Percentiles rank a stretch among this genome's conserved stretches.
Evolutionary conservation across 2,797 vertebrate species (phyloP).

Genomic region (Xiphophorus birchmanni): DNA sequence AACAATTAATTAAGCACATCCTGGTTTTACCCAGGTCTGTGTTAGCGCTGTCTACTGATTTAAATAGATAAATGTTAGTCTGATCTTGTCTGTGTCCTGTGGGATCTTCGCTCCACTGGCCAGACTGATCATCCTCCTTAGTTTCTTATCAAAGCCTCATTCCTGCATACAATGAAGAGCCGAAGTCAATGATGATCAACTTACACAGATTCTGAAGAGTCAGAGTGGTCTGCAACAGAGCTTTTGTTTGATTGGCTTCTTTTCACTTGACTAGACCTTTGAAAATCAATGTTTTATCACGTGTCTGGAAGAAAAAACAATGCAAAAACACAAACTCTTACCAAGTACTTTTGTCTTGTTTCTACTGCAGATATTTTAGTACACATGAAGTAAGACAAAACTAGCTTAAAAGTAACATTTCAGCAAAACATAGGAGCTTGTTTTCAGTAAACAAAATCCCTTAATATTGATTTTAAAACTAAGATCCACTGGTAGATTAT

Average conservation of each 20-base stretch:
- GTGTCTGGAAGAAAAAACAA: neutral
- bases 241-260: slow-evolving; percentile 12
- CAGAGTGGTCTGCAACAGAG: slow-evolving; percentile 13
- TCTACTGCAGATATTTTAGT: no score
- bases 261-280: neutral
- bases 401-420: no score
- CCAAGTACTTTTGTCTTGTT: no score
- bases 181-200: slow-evolving; percentile 50
- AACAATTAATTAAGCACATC: slow-evolving; percentile 22
- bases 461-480: no score
- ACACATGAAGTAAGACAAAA: no score
- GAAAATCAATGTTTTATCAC: neutral
- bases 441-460: no score
- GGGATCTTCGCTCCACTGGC: slow-evolving; percentile 60
- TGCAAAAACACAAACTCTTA: no score
- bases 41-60: slow-evolving; percentile 50
- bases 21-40: slow-evolving; percentile 35
- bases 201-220: slow-evolving; percentile 36
- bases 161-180: slow-evolving; percentile 35
- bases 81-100: slow-evolving; percentile 58
- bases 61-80: slow-evolving; percentile 61
- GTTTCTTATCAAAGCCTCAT: slow-evolving; percentile 38
- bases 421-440: no score
- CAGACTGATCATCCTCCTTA: slow-evolving; percentile 59
- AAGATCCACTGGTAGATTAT: no score